Percentiles rank a stretch among this genome's conserved stretches.
Conservation (phyloP, 2,888 invertebrate species). For the Amiota mariae region DNA sequence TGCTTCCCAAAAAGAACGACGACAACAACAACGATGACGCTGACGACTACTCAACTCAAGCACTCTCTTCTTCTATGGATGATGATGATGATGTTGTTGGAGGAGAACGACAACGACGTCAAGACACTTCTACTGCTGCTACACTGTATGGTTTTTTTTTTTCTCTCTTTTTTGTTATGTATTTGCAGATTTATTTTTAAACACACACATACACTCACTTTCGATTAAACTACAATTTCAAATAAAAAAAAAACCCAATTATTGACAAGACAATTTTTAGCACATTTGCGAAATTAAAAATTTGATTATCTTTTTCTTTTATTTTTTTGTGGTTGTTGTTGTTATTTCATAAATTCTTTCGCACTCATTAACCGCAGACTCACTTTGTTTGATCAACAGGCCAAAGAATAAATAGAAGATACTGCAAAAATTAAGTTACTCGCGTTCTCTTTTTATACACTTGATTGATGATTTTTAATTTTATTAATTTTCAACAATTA, state of each 20-base stretch:
- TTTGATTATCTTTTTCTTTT: not conserved
- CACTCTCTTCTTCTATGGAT: not conserved
- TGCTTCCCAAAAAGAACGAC: not conserved
- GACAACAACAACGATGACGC: too few species aligned
- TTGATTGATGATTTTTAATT: not conserved
- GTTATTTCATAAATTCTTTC: not conserved
- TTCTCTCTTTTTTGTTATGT: constrained; percentile 57
- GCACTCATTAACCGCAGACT: too few species aligned
- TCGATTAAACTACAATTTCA: not conserved
- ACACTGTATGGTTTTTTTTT: not conserved
- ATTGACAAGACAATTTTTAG: constrained; percentile 3
- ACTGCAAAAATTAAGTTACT: too few species aligned
- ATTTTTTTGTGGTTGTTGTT: too few species aligned
- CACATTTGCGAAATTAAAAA: not conserved
- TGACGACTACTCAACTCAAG: not conserved
- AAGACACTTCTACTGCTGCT: constrained; percentile 4
- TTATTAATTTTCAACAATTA: constrained; percentile 1
- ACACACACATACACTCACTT: constrained; percentile 47
- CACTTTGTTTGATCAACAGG: too few species aligned
- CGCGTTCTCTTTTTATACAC: too few species aligned
- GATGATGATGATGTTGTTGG: not conserved
- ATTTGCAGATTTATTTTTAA: constrained; percentile 67
- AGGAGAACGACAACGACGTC: not conserved
- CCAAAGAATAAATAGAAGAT: too few species aligned
- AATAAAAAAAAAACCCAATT: not conserved